Conservation (phyloP, 2,113 vertebrate genomes). For the Atherinomorus stipes region DNA sequence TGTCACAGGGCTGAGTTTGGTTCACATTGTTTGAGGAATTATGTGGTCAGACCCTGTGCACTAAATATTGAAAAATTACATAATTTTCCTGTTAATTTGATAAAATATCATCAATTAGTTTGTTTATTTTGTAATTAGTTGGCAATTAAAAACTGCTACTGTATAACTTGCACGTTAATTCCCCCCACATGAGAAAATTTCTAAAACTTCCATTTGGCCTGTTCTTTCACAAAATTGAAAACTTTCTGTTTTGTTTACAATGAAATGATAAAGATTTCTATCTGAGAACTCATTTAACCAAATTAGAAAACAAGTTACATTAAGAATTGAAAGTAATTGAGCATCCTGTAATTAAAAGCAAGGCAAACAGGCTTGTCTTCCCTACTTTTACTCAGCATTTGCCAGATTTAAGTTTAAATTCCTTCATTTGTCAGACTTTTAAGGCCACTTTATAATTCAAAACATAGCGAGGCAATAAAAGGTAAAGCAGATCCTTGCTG, state of each 20-base stretch:
- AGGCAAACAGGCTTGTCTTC: slow-evolving; percentile 65
- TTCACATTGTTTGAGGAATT: too few species aligned
- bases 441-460: neutral
- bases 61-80: neutral
- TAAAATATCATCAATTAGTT: neutral
- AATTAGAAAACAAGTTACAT: slow-evolving; percentile 63
- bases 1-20: too few species aligned
- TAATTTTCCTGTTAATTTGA: neutral
- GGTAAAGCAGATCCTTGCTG: neutral
- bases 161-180: neutral
- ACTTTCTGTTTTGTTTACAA: slow-evolving; percentile 31
- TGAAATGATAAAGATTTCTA: slow-evolving; percentile 43
- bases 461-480: neutral
- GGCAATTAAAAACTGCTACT: neutral
- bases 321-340: slow-evolving; percentile 73
- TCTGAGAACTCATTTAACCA: slow-evolving; percentile 43
- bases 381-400: slow-evolving; percentile 51
- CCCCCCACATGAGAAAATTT: neutral
- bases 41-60: neutral
- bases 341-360: slow-evolving; percentile 66
- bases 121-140: neutral
- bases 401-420: slow-evolving; percentile 61
- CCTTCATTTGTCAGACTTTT: slow-evolving; percentile 46
- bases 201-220: too few species aligned
- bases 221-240: slow-evolving; percentile 18